These are phyloP conservation scores for Oryzias melastigma DNA, from an alignment of 2,113 vertebrate species.

Conservation along the genomic window DNA sequence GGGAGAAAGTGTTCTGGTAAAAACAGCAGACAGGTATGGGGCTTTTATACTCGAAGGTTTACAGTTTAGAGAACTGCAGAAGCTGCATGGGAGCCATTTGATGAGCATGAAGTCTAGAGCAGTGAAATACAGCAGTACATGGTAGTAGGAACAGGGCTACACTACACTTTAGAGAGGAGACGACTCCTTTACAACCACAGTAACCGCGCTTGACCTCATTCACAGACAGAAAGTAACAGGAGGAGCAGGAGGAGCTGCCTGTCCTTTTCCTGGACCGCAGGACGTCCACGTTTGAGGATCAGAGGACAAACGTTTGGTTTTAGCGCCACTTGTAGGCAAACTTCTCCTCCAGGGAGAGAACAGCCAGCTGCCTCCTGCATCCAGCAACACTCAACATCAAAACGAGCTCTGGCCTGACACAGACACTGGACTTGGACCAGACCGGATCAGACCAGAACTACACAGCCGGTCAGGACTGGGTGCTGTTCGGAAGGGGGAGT, in stretches of 20 bases:
- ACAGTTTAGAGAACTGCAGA: constrained; percentile 55
- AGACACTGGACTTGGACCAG: constrained; percentile 46
- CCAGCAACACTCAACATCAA: constrained; percentile 52
- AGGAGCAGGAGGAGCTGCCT: constrained; percentile 53
- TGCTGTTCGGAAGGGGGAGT: constrained; percentile 61
- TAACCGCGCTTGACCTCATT: constrained; percentile 67
- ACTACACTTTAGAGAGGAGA: constrained; percentile 10
- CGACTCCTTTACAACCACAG: constrained; percentile 33
- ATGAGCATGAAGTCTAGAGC: constrained; percentile 38
- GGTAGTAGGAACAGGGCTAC: constrained; percentile 17
- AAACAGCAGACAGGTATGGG: constrained; percentile 57
- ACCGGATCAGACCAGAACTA: constrained; percentile 55
- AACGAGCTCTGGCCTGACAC: constrained; percentile 54
- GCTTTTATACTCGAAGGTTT: constrained; percentile 85
- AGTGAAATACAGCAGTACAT: constrained; percentile 28
- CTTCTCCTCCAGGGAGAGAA: constrained; percentile 30
- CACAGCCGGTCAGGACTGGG: constrained; percentile 57
- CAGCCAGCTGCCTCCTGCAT: constrained; percentile 42
- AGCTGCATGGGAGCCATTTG: constrained; percentile 47
- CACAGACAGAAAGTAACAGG: constrained; percentile 56
- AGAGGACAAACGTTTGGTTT: neutral
- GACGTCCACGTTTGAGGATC: neutral
- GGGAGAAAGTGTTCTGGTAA: constrained; percentile 16
- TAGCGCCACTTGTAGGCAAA: neutral
- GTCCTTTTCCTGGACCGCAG: constrained; percentile 34